phyloP scores from a whole-genome alignment of 2,888 invertebrate species.

The Conchocele bisecta region DNA sequence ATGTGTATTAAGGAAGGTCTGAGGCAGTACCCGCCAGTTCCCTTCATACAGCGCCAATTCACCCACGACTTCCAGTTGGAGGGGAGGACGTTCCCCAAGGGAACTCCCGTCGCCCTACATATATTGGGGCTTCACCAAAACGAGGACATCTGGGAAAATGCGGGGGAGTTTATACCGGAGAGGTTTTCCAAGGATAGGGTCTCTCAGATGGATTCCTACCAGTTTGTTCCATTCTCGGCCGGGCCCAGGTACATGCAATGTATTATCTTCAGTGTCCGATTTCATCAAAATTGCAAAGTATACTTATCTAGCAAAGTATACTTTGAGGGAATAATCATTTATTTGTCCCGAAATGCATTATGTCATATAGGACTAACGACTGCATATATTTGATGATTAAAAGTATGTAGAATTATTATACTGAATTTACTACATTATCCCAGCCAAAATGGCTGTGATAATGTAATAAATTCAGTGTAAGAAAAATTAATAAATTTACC shows the following conservation, averaged over 20 bases:
- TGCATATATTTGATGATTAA: too few relatives aligned
- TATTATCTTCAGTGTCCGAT: too few relatives aligned
- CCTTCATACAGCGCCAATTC: conserved; percentile 65
- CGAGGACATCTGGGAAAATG: conserved; percentile 67
- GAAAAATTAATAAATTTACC: too few relatives aligned
- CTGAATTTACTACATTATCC: too few relatives aligned
- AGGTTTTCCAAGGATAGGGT: conserved; percentile 69
- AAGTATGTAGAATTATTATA: too few relatives aligned
- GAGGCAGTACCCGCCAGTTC: conserved; percentile 71
- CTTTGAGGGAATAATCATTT: too few relatives aligned
- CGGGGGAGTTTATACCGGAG: conserved; percentile 65
- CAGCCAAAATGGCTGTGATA: too few relatives aligned
- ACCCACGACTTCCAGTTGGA: conserved; percentile 65
- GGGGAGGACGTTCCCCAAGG: conserved; percentile 64
- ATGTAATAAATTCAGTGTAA: too few relatives aligned
- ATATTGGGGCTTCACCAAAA: conserved; percentile 71
- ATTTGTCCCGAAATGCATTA: too few relatives aligned
- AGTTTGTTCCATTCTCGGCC: conserved; percentile 76
- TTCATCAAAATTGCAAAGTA: too few relatives aligned
- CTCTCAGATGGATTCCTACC: conserved; percentile 60
- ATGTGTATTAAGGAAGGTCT: conserved; percentile 74
- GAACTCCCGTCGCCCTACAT: conserved; percentile 53
- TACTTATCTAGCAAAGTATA: too few relatives aligned
- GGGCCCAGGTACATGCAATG: conserved; percentile 76
- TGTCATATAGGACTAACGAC: too few relatives aligned